Percentiles rank a stretch among this genome's conserved stretches.
These are phyloP conservation scores for Semnornis frantzii DNA, from an alignment of 2,113 vertebrate species.

Conservation along the genomic window DNA sequence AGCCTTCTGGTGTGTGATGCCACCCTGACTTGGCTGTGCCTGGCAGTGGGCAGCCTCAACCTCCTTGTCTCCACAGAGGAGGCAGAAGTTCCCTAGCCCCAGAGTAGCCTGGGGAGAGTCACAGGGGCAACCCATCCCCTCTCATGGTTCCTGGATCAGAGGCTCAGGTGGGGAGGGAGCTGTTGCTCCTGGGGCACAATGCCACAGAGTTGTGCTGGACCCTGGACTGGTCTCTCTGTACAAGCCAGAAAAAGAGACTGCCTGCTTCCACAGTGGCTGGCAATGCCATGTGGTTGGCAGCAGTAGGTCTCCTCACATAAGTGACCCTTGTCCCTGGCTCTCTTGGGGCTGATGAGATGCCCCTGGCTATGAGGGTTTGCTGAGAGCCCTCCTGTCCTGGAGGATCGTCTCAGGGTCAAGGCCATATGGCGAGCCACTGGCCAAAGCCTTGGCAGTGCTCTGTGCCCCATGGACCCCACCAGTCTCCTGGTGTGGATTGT, in stretches of 20 bases:
- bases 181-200: fast-evolving
- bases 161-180: not conserved
- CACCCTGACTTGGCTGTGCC: fast-evolving
- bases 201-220: fast-evolving
- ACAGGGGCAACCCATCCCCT: no score
- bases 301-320: fast-evolving
- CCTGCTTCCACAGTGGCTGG: fast-evolving
- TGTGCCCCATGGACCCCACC: fast-evolving
- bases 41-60: no score
- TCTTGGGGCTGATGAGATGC: fast-evolving
- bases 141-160: fast-evolving
- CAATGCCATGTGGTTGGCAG: fast-evolving
- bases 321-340: fast-evolving
- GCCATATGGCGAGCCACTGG: not conserved
- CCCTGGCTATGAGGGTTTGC: not conserved
- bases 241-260: not conserved
- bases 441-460: fast-evolving
- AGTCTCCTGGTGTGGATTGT: not conserved
- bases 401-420: fast-evolving
- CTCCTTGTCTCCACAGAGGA: not conserved
- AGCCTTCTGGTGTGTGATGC: not conserved
- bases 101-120: fast-evolving
- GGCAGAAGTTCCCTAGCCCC: not conserved
- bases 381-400: not conserved
- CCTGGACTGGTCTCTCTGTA: not conserved